Evolutionary conservation across 2,888 invertebrate genomes (phyloP).

Genomic region (Holacanthella duospinosa): DNA sequence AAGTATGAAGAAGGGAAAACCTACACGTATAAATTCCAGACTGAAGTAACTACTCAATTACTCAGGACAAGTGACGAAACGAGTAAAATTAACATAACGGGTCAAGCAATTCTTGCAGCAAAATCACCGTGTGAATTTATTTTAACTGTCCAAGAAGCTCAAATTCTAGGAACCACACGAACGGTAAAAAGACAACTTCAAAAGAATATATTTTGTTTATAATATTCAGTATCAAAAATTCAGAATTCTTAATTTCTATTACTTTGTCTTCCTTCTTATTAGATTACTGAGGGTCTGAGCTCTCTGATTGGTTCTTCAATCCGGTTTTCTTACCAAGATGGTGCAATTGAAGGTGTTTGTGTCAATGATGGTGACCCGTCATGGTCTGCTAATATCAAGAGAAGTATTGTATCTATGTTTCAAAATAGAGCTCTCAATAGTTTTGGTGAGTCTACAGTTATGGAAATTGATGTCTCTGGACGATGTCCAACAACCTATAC

Average conservation of each 20-base stretch:
- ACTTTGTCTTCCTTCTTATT: background rate
- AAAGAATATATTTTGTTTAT: background rate
- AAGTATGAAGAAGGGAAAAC: constrained; percentile 32
- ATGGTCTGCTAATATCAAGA: constrained; percentile 77
- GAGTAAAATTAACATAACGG: constrained; percentile 39
- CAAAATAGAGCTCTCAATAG: constrained; percentile 54
- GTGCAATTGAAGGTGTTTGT: constrained; percentile 67
- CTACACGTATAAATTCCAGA: constrained; percentile 34
- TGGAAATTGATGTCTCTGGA: constrained; percentile 66
- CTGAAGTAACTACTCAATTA: constrained; percentile 29
- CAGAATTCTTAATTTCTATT: background rate
- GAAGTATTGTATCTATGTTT: constrained; percentile 72
- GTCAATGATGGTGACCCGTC: constrained; percentile 59
- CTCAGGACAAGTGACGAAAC: constrained; percentile 30
- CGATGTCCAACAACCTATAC: constrained; percentile 65
- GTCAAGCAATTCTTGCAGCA: constrained; percentile 41
- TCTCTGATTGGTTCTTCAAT: constrained; percentile 58
- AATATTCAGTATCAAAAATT: background rate
- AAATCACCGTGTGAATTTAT: constrained; percentile 42
- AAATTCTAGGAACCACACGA: constrained; percentile 31
- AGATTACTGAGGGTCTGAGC: background rate
- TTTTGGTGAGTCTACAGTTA: constrained; percentile 40
- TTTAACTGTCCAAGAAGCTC: constrained; percentile 37
- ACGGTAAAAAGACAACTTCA: constrained; percentile 29
- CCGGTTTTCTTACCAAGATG: constrained; percentile 65